Percentiles rank a stretch among this genome's conserved stretches.
phyloP scores from a whole-genome alignment of 2,888 invertebrate species.

The Nebria brevicollis region DNA sequence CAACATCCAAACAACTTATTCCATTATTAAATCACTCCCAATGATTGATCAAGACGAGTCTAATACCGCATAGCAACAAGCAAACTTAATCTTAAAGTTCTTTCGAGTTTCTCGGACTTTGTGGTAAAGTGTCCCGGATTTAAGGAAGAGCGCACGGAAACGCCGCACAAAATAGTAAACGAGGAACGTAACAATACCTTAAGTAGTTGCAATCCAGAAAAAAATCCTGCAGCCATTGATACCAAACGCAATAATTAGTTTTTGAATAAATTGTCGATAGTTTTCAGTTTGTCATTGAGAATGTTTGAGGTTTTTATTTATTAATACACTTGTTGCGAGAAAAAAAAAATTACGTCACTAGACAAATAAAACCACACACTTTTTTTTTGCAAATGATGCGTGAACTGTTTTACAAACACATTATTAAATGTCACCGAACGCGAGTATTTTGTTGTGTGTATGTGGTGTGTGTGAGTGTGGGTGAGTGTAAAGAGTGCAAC shows the following conservation, averaged over 20 bases:
- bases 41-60: not conserved
- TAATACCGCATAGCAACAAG: not conserved
- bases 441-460: not conserved
- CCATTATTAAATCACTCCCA: not conserved
- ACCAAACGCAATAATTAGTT: not conserved
- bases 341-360: not conserved
- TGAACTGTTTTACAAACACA: constrained; percentile 1
- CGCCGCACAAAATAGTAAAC: not conserved
- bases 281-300: not conserved
- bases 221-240: not conserved
- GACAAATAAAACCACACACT: not conserved
- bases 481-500: not conserved
- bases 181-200: not conserved
- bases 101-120: not conserved
- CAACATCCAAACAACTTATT: not conserved
- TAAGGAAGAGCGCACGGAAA: not conserved
- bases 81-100: not conserved
- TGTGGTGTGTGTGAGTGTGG: not conserved
- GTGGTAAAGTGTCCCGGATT: not conserved
- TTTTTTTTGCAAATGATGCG: not conserved
- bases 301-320: not conserved
- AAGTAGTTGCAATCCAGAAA: not conserved
- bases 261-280: not conserved
- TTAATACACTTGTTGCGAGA: not conserved
- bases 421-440: not conserved